Base-by-base conservation (phyloP, 2,888 invertebrate species). In the Erebia ligea region DNA sequence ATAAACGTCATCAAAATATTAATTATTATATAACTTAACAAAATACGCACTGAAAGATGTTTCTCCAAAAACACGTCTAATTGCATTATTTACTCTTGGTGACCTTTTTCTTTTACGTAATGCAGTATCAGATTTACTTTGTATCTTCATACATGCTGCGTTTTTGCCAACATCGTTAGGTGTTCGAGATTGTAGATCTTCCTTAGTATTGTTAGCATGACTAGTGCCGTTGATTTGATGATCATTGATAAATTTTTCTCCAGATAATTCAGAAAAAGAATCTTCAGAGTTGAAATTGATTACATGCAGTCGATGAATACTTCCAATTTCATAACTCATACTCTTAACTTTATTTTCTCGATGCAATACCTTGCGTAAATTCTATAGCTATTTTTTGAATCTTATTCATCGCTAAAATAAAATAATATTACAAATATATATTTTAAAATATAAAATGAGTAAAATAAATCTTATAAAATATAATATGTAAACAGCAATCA, bases 301-400 rank as follows among this genome's bases (percentile, higher is more conserved):
- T 21, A 62, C 21, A n/a, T 61, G 66, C 17, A 70, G 21, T 25
- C 61, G 40, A 61, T 70, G 70, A 13, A 70, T 42, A 45, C 54
- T n/a, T 50, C 52, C 66, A 42, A 54, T 40, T 50, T 21, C 21
- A 54, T 56, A 45, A 54, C 52, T 25, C 70, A 70, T 70, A 42
- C 42, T 42, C 42, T 13, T 52, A 19, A 40, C 8, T 62, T 62
- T 62, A n/a, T n/a, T 50, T 50, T 50, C 13, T 48, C 48, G n/a
- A 19, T 48, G 13, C 45, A 62, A 19, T n/a, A 25, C 10, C 4
- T 62, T 4, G 2, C 17, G 21, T 6, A 11, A 48, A 21, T 21
- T 62, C 13, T 62, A 11, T 62, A 11, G 21, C 21, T 13, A 45
- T 19, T 48, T 45, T 48, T 21, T 64, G 25, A 50, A 50, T 52